Conservation (phyloP, 2,113 vertebrate genomes). For the Sceloporus undulatus region DNA sequence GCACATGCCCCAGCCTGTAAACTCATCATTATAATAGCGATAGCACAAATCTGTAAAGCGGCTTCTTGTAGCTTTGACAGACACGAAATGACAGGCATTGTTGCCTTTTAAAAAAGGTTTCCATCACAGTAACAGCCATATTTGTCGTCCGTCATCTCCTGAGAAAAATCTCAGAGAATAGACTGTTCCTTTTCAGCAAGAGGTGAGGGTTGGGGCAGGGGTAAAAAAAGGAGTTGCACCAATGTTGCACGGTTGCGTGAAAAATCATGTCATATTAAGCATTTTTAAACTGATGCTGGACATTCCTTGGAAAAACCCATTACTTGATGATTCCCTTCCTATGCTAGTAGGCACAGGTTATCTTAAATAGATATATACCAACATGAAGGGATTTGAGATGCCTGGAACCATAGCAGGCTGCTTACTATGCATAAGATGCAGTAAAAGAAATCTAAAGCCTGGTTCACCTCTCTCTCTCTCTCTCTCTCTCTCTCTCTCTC, state of each 20-base stretch:
- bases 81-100: neutral
- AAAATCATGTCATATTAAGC: slow-evolving; percentile 21
- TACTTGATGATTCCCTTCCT: no score
- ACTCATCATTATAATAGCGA: slow-evolving; percentile 14
- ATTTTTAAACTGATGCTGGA: neutral
- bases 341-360: no score
- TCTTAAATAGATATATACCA: no score
- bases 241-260: slow-evolving; percentile 7
- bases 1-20: slow-evolving; percentile 10
- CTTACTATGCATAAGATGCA: neutral
- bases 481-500: no score
- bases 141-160: neutral
- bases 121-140: slow-evolving; percentile 4
- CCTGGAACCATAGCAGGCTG: neutral
- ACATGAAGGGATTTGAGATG: neutral
- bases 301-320: neutral
- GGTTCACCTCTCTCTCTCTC: neutral
- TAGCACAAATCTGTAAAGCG: slow-evolving; percentile 7
- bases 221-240: neutral
- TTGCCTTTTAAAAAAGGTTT: slow-evolving; percentile 13
- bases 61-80: slow-evolving; percentile 6
- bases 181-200: neutral
- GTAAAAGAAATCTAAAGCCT: neutral
- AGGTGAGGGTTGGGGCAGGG: neutral
- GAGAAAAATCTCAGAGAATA: neutral